Conservation (phyloP, 2,113 vertebrate genomes). For the Labrus mixtus region DNA sequence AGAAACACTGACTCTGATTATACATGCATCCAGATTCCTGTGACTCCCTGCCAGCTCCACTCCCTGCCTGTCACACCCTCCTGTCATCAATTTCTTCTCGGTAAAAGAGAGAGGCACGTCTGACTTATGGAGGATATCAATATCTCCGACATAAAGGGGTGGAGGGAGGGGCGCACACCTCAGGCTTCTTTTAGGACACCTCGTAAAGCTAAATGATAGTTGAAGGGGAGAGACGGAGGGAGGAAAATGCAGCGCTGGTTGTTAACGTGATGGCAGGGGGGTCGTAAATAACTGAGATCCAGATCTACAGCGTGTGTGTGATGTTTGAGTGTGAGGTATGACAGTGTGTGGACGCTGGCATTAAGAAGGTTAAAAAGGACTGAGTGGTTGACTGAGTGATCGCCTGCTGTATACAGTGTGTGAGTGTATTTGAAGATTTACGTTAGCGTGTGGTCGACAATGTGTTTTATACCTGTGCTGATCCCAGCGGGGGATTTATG, state of each 20-base stretch:
- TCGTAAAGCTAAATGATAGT: conserved; percentile 85
- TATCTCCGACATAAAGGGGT: conserved; percentile 69
- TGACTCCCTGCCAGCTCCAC: conserved; percentile 55
- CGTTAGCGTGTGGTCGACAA: conserved; percentile 22
- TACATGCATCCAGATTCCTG: conserved; percentile 35
- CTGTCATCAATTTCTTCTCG: conserved; percentile 72
- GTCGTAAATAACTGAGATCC: conserved; percentile 75
- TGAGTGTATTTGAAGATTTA: conserved; percentile 53
- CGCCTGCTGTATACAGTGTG: conserved; percentile 25
- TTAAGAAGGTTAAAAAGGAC: conserved; percentile 66
- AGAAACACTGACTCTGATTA: conserved; percentile 49
- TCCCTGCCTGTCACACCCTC: conserved; percentile 61
- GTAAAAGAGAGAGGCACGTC: conserved; percentile 57
- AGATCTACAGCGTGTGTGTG: conserved; percentile 58
- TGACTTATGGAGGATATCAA: conserved; percentile 80
- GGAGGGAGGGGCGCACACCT: conserved; percentile 46
- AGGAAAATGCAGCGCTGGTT: conserved; percentile 64
- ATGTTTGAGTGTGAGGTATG: conserved; percentile 37
- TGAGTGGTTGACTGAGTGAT: conserved; percentile 45
- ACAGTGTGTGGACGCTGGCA: conserved; percentile 32
- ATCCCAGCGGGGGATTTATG: conserved; percentile 72
- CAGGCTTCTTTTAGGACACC: conserved; percentile 77
- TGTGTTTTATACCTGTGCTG: conserved; percentile 50
- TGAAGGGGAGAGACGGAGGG: conserved; percentile 66
- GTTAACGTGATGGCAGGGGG: conserved; percentile 73